A percentile compares a stretch with the other conserved stretches of the same genome.
phyloP scores from a whole-genome alignment of 2,888 invertebrate species.

The Aphodius sticticus region DNA sequence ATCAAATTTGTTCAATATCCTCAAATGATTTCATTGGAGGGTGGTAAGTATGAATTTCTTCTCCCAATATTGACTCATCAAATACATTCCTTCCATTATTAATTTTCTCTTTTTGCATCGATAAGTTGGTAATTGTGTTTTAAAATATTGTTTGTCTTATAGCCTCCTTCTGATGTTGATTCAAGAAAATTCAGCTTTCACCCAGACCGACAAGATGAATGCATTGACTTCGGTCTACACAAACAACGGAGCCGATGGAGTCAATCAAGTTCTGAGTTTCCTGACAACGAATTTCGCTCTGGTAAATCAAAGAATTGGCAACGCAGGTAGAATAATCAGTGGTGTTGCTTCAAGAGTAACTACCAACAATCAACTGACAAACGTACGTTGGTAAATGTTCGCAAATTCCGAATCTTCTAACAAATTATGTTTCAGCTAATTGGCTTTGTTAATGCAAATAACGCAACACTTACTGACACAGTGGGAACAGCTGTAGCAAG shows the following conservation, averaged over 20 bases:
- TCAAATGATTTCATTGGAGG: too few species aligned
- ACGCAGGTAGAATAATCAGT: background rate
- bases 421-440: background rate
- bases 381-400: background rate
- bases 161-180: constrained; percentile 5
- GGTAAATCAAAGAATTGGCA: constrained; percentile 18
- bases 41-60: too few species aligned
- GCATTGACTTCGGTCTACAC: constrained; percentile 45
- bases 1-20: too few species aligned
- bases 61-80: too few species aligned
- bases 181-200: constrained; percentile 7
- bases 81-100: too few species aligned
- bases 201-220: constrained; percentile 28
- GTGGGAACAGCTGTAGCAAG: background rate
- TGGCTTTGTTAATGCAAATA: background rate
- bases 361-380: background rate
- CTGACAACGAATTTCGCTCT: constrained; percentile 58
- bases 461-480: background rate
- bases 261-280: constrained; percentile 61
- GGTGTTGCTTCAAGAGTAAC: background rate
- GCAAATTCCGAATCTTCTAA: background rate
- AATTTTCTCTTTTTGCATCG: too few species aligned
- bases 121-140: too few species aligned
- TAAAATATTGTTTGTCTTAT: background rate
- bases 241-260: constrained; percentile 60